Percentiles rank a stretch among this genome's conserved stretches.
Evolutionary conservation across 2,888 invertebrate species (phyloP).

Genomic region (Rhagonycha lutea): DNA sequence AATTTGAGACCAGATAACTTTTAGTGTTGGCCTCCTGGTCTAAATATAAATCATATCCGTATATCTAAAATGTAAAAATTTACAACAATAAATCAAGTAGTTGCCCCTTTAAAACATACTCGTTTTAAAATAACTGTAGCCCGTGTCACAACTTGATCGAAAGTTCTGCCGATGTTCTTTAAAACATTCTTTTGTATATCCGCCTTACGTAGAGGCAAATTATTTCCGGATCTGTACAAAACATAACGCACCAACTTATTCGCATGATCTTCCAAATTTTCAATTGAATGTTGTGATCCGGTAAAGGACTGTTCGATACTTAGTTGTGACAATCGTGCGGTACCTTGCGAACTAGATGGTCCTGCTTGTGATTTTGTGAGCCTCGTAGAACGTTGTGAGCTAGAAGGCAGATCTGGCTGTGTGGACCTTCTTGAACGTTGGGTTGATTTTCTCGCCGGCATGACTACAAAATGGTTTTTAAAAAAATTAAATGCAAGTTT

Average conservation of each 20-base stretch:
- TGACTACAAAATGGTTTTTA: not conserved
- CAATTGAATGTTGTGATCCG: not conserved
- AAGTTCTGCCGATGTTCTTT: conserved; percentile 8
- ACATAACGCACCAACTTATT: conserved; percentile 19
- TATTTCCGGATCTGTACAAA: conserved; percentile 15
- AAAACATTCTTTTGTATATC: conserved; percentile 20
- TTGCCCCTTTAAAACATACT: not conserved
- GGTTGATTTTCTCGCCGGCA: not conserved
- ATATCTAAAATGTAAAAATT: conserved; percentile 10
- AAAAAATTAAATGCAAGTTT: not conserved
- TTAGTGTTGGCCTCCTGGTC: conserved; percentile 1
- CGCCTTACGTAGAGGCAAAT: conserved; percentile 17
- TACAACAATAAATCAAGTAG: not conserved
- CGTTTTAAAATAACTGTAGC: conserved; percentile 14
- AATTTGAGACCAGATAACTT: conserved; percentile 18
- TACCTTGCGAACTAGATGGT: not conserved
- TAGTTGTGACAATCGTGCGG: not conserved
- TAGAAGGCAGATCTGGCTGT: not conserved
- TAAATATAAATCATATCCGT: conserved; percentile 20
- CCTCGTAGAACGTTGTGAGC: not conserved
- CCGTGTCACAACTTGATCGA: conserved; percentile 6
- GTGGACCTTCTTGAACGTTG: not conserved
- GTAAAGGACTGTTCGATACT: conserved; percentile 2
- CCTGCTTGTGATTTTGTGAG: not conserved
- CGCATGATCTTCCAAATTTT: conserved; percentile 13